Conservation (phyloP, 2,797 vertebrate species). For the Sebastes diaconus region DNA sequence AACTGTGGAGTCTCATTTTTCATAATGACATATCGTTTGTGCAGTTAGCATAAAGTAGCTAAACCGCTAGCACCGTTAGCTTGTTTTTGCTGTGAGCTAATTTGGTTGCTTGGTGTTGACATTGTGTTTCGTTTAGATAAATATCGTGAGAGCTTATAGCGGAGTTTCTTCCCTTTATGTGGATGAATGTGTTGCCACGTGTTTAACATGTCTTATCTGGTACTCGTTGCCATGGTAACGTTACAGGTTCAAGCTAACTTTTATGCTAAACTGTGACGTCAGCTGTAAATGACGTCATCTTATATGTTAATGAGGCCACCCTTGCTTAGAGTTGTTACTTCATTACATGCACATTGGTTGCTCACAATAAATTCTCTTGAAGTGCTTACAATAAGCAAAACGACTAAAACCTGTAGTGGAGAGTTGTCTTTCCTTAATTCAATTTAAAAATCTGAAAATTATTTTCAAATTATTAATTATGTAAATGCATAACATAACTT, state of each 20-base stretch:
- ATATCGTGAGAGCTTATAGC: background rate
- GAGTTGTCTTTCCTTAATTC: background rate
- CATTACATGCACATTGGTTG: background rate
- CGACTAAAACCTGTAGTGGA: background rate
- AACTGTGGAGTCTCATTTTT: no score
- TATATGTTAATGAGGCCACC: background rate
- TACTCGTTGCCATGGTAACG: background rate
- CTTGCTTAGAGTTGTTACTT: background rate
- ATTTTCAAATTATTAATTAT: background rate
- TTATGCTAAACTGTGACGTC: background rate
- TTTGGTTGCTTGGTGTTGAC: no score
- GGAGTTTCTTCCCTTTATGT: background rate
- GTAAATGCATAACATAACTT: background rate
- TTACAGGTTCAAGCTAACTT: background rate
- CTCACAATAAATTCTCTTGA: background rate
- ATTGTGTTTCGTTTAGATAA: no score
- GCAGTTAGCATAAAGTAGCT: no score
- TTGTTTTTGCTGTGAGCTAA: no score
- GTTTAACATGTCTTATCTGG: background rate
- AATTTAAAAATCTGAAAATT: background rate
- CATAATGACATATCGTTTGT: no score
- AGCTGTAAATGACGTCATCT: background rate
- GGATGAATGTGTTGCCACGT: background rate
- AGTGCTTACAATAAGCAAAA: background rate
- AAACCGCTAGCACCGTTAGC: no score